phyloP scores from a whole-genome alignment of 2,113 vertebrate species.

The Malurus elegans region DNA sequence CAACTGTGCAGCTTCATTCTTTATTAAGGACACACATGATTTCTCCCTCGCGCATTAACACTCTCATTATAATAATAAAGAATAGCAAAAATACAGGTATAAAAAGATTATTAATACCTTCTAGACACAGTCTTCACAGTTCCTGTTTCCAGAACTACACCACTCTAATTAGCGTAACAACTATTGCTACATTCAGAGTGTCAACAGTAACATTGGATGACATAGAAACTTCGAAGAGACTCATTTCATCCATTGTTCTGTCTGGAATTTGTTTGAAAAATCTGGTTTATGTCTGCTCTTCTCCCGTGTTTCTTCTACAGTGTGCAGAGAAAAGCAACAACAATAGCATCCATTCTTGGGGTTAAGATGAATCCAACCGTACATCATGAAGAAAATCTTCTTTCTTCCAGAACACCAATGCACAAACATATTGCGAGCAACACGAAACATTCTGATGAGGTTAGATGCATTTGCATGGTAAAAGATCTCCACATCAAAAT shows the following conservation, averaged over 20 bases:
- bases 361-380: background rate
- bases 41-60: conserved; percentile 29
- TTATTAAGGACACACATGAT: conserved; percentile 64
- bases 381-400: background rate
- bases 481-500: conserved; percentile 12
- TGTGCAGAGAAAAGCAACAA: conserved; percentile 5
- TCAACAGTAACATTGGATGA: conserved; percentile 51
- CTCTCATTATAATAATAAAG: conserved; percentile 65
- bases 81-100: conserved; percentile 64
- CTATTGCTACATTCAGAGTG: conserved; percentile 39
- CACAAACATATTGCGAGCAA: background rate
- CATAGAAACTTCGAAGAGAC: conserved; percentile 10
- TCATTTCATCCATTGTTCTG: background rate
- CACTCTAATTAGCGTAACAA: conserved; percentile 49
- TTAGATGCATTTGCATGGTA: background rate
- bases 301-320: background rate
- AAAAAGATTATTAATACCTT: conserved; percentile 53
- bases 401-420: background rate
- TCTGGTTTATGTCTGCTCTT: background rate
- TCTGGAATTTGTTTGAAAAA: background rate
- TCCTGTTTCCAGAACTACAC: conserved; percentile 29
- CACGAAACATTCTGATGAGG: background rate
- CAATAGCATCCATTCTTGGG: background rate
- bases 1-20: conserved; percentile 47
- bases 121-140: conserved; percentile 28